Conservation (phyloP, 2,113 vertebrate species). For the Hyla sarda region DNA sequence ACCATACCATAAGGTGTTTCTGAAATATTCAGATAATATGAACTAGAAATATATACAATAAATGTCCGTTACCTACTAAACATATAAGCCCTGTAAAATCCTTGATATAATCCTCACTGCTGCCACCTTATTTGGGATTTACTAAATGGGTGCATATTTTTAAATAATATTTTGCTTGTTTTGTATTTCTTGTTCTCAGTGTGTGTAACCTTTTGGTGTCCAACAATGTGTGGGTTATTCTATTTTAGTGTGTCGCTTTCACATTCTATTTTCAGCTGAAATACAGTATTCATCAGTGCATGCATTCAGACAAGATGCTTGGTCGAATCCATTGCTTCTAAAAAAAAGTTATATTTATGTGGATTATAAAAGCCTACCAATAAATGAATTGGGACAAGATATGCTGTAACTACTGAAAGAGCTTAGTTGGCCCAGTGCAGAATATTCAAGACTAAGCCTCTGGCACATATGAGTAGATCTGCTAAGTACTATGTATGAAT, state of each 20-base stretch:
- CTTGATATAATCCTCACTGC: no score
- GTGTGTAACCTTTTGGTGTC: neutral
- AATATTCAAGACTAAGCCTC: slow-evolving; percentile 37
- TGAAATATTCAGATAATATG: no score
- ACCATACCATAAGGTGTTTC: no score
- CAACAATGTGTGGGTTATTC: neutral
- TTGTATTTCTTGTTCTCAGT: neutral
- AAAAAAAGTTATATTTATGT: slow-evolving; percentile 39
- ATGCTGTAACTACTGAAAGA: slow-evolving; percentile 29
- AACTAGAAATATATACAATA: no score
- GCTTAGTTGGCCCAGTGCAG: slow-evolving; percentile 26
- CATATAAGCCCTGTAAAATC: no score
- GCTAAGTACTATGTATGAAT: slow-evolving; percentile 38
- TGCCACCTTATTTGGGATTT: no score
- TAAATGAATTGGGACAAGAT: slow-evolving; percentile 43
- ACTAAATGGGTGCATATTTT: neutral
- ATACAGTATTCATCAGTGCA: neutral
- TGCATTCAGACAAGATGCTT: slow-evolving; percentile 35
- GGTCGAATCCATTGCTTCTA: slow-evolving; percentile 27
- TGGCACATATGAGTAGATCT: slow-evolving; percentile 34
- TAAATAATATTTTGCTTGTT: neutral
- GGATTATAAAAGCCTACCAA: slow-evolving; percentile 28
- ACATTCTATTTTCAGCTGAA: slow-evolving; percentile 20
- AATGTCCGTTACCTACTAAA: no score
- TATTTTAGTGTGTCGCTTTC: slow-evolving; percentile 17